Conservation (phyloP, 2,797 vertebrate species). For the Gadopsis marmoratus region DNA sequence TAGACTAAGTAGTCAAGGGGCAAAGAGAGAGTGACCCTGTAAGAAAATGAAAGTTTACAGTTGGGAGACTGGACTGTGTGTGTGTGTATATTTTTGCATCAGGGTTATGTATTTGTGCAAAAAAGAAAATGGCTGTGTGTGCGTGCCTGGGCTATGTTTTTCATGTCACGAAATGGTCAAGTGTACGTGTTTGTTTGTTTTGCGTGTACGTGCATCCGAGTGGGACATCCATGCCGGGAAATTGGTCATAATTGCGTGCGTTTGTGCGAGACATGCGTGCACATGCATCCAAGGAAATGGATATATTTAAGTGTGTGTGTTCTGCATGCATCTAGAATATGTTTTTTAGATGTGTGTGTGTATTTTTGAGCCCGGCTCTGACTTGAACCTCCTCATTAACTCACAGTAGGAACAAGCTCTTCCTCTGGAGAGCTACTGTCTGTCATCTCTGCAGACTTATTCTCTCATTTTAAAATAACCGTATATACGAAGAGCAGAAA, state of each 20-base stretch:
- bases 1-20: constrained; percentile 84
- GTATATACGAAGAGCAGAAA: constrained; percentile 11
- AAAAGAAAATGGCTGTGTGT: constrained; percentile 41
- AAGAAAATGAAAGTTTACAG: constrained; percentile 74
- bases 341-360: constrained; percentile 36
- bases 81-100: constrained; percentile 32
- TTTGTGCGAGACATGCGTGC: constrained; percentile 47
- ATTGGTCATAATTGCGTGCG: constrained; percentile 51
- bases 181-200: constrained; percentile 55
- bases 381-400: constrained; percentile 72
- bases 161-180: constrained; percentile 47
- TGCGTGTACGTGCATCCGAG: constrained; percentile 34
- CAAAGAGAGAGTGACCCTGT: constrained; percentile 79
- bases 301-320: constrained; percentile 50
- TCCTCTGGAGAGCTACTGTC: constrained; percentile 48
- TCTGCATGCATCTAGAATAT: constrained; percentile 56
- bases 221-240: constrained; percentile 54
- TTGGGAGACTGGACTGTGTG: constrained; percentile 41
- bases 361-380: constrained; percentile 61
- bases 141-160: constrained; percentile 32
- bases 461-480: constrained; percentile 16
- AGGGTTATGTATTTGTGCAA: constrained; percentile 50
- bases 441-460: constrained; percentile 28
- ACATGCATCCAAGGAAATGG: constrained; percentile 34
- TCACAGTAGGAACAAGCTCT: constrained; percentile 59